Evolutionary conservation across 2,888 invertebrate genomes (phyloP).

Genomic region (Troides oblongomaculatus): DNA sequence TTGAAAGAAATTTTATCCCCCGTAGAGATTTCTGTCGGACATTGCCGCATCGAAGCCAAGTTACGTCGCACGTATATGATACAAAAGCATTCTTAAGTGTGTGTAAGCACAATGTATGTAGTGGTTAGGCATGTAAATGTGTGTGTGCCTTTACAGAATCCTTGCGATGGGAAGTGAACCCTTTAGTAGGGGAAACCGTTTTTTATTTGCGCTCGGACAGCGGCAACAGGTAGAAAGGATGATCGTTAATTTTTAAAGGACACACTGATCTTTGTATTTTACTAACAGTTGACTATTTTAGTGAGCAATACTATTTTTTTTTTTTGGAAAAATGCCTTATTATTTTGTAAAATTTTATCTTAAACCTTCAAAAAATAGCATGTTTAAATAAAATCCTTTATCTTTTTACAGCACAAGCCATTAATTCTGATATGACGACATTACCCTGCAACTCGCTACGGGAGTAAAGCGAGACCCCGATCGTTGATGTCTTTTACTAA

Average conservation of each 20-base stretch:
- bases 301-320: slow-evolving; percentile 11
- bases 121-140: slow-evolving; percentile 31
- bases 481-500: slow-evolving; percentile 76
- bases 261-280: slow-evolving; percentile 64
- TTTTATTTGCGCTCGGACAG: slow-evolving; percentile 80
- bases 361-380: slow-evolving; percentile 10
- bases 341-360: background rate
- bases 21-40: slow-evolving; percentile 72
- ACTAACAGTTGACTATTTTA: slow-evolving; percentile 48
- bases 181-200: slow-evolving; percentile 78
- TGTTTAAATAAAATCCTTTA: slow-evolving; percentile 19
- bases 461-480: slow-evolving; percentile 47
- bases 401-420: slow-evolving; percentile 19
- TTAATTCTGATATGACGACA: slow-evolving; percentile 25
- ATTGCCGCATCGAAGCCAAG: slow-evolving; percentile 50
- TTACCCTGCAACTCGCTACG: slow-evolving; percentile 22
- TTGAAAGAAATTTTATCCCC: slow-evolving; percentile 71
- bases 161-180: slow-evolving; percentile 81
- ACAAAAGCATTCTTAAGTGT: background rate
- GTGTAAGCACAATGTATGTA: slow-evolving; percentile 21
- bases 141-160: slow-evolving; percentile 60
- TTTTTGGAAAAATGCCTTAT: slow-evolving; percentile 2
- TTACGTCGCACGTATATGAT: slow-evolving; percentile 36
- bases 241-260: slow-evolving; percentile 79
- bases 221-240: slow-evolving; percentile 80